Percentiles rank a stretch among this genome's conserved stretches.
phyloP scores from a whole-genome alignment of 23 tunicate species.

The Diplosoma virens region DNA sequence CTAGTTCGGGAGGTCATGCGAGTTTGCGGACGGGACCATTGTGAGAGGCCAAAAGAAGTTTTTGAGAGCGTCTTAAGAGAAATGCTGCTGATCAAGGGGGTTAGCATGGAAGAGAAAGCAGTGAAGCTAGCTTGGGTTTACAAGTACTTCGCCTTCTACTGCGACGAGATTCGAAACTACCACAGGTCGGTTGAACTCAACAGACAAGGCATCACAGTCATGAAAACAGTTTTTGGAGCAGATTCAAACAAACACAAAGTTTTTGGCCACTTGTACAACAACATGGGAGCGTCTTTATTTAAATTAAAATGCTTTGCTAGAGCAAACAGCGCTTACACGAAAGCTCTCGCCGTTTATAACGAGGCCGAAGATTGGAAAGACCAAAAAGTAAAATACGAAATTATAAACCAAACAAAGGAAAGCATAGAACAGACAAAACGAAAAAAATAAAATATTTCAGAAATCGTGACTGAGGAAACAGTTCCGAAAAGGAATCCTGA shows the following conservation, averaged over 20 bases:
- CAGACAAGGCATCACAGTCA: slow-evolving; percentile 16
- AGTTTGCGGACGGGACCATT: not conserved
- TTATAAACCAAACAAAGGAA: not conserved
- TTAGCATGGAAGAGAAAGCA: not conserved
- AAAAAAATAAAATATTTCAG: too few relatives aligned
- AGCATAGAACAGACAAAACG: not conserved
- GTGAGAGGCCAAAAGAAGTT: not conserved
- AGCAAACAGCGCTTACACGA: not conserved
- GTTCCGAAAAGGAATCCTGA: too few relatives aligned
- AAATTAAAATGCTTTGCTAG: not conserved
- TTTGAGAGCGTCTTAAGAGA: not conserved
- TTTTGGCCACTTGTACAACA: not conserved
- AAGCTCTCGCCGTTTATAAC: not conserved
- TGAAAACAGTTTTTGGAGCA: slow-evolving; percentile 2
- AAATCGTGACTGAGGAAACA: too few relatives aligned
- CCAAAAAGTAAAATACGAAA: not conserved
- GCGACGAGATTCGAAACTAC: slow-evolving; percentile 4
- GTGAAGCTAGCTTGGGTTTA: slow-evolving; percentile 3
- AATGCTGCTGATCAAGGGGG: not conserved
- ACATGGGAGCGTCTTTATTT: slow-evolving; percentile 14
- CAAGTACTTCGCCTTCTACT: slow-evolving; percentile 6
- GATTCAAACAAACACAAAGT: not conserved
- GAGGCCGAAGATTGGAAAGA: slow-evolving; percentile 5
- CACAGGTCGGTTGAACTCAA: not conserved
- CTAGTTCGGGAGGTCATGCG: not conserved